These are phyloP conservation scores for Coregonus ussuriensis DNA, from an alignment of 2,797 vertebrate genomes.

Conservation along the genomic window DNA sequence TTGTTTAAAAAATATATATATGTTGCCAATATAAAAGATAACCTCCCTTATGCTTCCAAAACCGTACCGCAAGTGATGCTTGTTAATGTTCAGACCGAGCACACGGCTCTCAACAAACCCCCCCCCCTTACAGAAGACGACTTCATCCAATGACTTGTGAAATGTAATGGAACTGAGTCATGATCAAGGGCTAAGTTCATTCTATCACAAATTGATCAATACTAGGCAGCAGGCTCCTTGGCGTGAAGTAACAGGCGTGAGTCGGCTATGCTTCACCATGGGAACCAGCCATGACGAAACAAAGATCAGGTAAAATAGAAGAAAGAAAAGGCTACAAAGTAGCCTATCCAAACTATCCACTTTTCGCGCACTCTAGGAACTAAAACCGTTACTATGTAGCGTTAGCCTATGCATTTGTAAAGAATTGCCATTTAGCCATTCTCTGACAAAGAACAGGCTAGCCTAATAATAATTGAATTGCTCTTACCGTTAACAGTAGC, in stretches of 20 bases:
- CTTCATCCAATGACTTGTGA: too few relatives aligned
- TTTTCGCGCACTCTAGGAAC: background rate
- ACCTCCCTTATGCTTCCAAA: too few relatives aligned
- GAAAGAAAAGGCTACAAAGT: background rate
- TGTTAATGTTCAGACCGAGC: too few relatives aligned
- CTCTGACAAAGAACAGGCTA: background rate
- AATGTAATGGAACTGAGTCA: too few relatives aligned
- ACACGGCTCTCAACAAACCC: too few relatives aligned
- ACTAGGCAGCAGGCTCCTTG: background rate
- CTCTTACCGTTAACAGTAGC: background rate
- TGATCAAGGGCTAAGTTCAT: too few relatives aligned
- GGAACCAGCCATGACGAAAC: slow-evolving; percentile 50
- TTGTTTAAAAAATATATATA: too few relatives aligned
- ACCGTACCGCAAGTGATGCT: too few relatives aligned
- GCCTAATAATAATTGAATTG: background rate
- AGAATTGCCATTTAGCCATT: background rate
- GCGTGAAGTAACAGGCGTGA: slow-evolving; percentile 1
- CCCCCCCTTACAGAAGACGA: too few relatives aligned
- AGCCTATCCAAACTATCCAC: background rate
- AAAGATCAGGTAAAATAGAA: slow-evolving; percentile 22
- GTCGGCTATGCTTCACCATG: slow-evolving; percentile 72
- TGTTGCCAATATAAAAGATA: too few relatives aligned
- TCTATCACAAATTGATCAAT: background rate
- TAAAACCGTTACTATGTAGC: background rate
- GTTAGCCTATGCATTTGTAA: background rate